Base-by-base conservation (phyloP, 1,140 invertebrate genomes). In the Ctenoplectra terminalis region DNA sequence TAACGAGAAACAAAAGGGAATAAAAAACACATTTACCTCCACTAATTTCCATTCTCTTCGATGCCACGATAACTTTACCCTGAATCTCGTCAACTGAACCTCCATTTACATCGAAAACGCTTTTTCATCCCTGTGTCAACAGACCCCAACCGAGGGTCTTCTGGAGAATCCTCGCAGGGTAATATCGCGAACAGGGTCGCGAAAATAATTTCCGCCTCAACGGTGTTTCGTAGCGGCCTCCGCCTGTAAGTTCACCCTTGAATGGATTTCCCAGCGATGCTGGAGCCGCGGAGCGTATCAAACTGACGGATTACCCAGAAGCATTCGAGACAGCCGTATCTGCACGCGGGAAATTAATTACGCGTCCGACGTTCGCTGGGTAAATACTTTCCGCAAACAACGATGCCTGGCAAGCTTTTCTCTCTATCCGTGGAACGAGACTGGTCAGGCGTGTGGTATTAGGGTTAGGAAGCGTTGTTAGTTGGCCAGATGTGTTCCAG, bases 301-400 rank as follows among this genome's bases (percentile, higher is more conserved):
- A 73, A 46, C 31, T 70, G 75, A 63, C 81, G 50, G 83, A 85
- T 85, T 85, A 83, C 75, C 50, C 26, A 3, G 2, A 50, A 56
- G 26, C 74, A 79, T 58, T 29, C 70, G 17, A 54, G 71, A 15
- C 9, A 43, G 31, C 31, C 17, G 67, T 31, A 56, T 43, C 75
- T 63, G 50, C 43, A 4, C 43, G 23, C 17, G 23, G 67, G 58
- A 85, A 85, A 85, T 85, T 83, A 83, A 85, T 85, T 85, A 85
- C 63, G 50, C n/a, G 40, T 37, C 26, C 23, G 4, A n/a, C 71
- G 40, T 83, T 58, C 46, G 84, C n/a, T 52, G 54, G 63, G 48
- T 46, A 85, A 79, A 74, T 75, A 85, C 63, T 82, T 83, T 77
- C 48, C n/a, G 34, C 20, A 82, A 82, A 77, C 80, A 63, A 34